phyloP scores from a whole-genome alignment of 2,888 invertebrate genomes.

The Scaptomyza parva region DNA sequence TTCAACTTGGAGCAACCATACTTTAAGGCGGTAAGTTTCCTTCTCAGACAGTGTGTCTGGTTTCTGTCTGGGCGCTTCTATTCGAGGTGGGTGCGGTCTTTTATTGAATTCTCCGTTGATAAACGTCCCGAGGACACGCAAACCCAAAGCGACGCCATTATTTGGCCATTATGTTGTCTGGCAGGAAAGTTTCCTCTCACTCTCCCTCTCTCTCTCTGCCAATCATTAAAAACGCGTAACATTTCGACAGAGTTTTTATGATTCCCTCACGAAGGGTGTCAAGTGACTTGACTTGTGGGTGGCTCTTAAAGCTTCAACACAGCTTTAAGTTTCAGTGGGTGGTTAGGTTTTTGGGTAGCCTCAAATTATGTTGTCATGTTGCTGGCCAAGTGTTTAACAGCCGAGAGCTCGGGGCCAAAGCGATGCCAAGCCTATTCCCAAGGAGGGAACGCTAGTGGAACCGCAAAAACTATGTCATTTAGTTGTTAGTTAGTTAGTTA shows the following conservation, averaged over 20 bases:
- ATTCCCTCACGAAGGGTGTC: slow-evolving; percentile 48
- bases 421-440: slow-evolving; percentile 75
- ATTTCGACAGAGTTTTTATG: slow-evolving; percentile 60
- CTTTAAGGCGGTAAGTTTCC: slow-evolving; percentile 81
- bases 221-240: slow-evolving; percentile 77
- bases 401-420: slow-evolving; percentile 2
- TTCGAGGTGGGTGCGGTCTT: slow-evolving; percentile 64
- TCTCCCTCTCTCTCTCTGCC: slow-evolving; percentile 43
- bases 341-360: not conserved
- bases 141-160: slow-evolving; percentile 41
- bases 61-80: slow-evolving; percentile 47
- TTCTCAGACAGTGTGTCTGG: slow-evolving; percentile 65
- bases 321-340: slow-evolving; percentile 40
- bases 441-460: not conserved
- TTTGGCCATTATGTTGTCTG: slow-evolving; percentile 72
- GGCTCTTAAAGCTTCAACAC: slow-evolving; percentile 45
- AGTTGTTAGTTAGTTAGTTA: slow-evolving; percentile 40
- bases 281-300: slow-evolving; percentile 21
- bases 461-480: slow-evolving; percentile 65
- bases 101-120: slow-evolving; percentile 73
- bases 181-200: slow-evolving; percentile 37
- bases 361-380: slow-evolving; percentile 73
- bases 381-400: slow-evolving; percentile 27
- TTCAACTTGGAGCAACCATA: slow-evolving; percentile 82
- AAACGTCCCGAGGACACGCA: slow-evolving; percentile 65